A percentile compares a stretch with the other conserved stretches of the same genome.
Conservation (phyloP, 1,140 invertebrate species). For the Sesamia nonagrioides region DNA sequence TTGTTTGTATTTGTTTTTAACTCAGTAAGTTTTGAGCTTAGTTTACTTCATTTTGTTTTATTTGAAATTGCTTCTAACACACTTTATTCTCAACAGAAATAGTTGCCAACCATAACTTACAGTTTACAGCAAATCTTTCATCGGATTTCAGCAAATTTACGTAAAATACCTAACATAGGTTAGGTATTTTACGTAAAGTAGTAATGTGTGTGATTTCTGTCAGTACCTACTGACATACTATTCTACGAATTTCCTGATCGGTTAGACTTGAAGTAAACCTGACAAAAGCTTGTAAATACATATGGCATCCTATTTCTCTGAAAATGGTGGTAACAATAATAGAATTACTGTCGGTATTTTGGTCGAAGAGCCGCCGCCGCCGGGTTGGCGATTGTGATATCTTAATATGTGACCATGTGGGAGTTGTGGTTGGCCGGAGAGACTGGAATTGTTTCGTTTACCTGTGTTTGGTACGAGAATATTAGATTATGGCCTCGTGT, state of each 20-base stretch:
- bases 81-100: neutral
- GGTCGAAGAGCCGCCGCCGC: neutral
- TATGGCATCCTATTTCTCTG: conserved; percentile 20
- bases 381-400: neutral
- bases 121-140: neutral
- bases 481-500: neutral
- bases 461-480: neutral
- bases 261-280: conserved; percentile 12
- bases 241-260: neutral
- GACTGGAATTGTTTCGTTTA: neutral
- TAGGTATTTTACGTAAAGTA: too few relatives aligned
- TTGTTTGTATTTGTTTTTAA: too few relatives aligned
- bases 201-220: too few relatives aligned
- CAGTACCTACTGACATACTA: neutral
- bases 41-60: too few relatives aligned
- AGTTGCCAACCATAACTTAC: neutral
- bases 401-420: neutral
- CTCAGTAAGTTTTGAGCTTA: too few relatives aligned
- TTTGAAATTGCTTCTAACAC: too few relatives aligned
- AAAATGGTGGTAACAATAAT: conserved; percentile 29
- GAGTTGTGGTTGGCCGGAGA: neutral
- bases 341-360: conserved; percentile 31
- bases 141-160: too few relatives aligned
- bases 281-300: neutral
- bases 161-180: neutral